Evolutionary conservation across 2,113 vertebrate genomes (phyloP).

Genomic region (Zingel zingel): DNA sequence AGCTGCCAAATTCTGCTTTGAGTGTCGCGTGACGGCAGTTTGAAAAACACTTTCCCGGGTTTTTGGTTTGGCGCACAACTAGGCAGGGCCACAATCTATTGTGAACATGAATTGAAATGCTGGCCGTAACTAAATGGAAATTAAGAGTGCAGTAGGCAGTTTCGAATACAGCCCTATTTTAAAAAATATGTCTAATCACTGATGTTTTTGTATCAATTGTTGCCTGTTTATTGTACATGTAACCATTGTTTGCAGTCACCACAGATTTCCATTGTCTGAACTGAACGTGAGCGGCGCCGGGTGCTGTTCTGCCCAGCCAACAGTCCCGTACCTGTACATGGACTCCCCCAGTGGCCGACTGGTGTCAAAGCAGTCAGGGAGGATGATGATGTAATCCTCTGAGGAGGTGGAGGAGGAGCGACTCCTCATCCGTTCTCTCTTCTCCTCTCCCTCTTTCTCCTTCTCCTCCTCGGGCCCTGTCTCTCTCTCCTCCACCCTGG

Average conservation of each 20-base stretch:
- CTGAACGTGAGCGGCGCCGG: background rate
- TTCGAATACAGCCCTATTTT: too few species aligned
- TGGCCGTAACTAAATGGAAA: too few species aligned
- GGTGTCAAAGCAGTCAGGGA: slow-evolving; percentile 97
- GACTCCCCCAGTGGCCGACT: slow-evolving; percentile 94
- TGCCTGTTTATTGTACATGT: background rate
- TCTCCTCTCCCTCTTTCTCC: slow-evolving; percentile 72
- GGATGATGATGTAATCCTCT: slow-evolving; percentile 96
- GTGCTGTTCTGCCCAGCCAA: background rate
- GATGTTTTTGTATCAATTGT: too few species aligned
- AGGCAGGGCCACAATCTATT: too few species aligned
- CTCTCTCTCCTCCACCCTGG: slow-evolving; percentile 30
- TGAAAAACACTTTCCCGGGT: too few species aligned
- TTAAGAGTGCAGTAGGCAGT: too few species aligned
- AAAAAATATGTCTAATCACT: too few species aligned
- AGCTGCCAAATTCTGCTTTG: too few species aligned
- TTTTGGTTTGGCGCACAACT: too few species aligned
- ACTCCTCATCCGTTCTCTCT: slow-evolving; percentile 82
- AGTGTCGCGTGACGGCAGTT: too few species aligned
- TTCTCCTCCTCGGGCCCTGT: slow-evolving; percentile 58
- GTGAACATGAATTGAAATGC: too few species aligned
- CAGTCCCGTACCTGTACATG: slow-evolving; percentile 86
- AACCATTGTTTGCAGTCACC: background rate
- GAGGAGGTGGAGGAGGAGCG: slow-evolving; percentile 92
- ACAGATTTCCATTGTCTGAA: background rate